Evolutionary conservation across 1,140 invertebrate species (phyloP).

Genomic region (Meloidogyne floridensis): DNA sequence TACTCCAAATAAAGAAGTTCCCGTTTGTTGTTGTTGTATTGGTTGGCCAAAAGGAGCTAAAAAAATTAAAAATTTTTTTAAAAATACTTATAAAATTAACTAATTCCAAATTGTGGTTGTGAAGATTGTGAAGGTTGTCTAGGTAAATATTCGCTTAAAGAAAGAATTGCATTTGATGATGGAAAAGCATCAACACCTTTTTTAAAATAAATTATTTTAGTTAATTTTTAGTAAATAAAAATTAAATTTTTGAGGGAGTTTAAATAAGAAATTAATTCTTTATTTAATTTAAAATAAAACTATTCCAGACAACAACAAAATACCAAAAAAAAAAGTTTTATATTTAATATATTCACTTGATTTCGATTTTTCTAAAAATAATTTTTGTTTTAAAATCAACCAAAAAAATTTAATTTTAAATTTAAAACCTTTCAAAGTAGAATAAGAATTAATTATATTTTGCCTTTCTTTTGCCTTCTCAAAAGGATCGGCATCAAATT

Average conservation of each 20-base stretch:
- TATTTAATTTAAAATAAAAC: no score
- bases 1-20: not conserved
- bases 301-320: no score
- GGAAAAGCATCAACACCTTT: constrained; percentile 31
- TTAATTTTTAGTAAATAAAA: no score
- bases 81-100: not conserved
- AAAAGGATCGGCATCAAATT: constrained; percentile 21
- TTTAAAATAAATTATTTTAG: not conserved
- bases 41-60: constrained; percentile 22
- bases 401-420: not conserved
- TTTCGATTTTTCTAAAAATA: no score
- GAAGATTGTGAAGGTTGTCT: constrained; percentile 8
- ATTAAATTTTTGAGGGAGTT: no score
- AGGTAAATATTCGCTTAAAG: constrained; percentile 25
- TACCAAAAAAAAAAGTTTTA: no score
- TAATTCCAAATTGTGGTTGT: constrained; percentile 30
- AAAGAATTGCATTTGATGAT: constrained; percentile 28
- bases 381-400: no score
- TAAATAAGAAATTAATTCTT: no score
- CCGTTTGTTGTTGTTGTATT: constrained; percentile 14
- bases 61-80: not conserved
- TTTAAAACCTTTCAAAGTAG: constrained; percentile 14
- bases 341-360: no score
- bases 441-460: constrained; percentile 21
- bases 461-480: constrained; percentile 26